Conservation (phyloP, 2,888 invertebrate genomes). For the Morpho helenor region DNA sequence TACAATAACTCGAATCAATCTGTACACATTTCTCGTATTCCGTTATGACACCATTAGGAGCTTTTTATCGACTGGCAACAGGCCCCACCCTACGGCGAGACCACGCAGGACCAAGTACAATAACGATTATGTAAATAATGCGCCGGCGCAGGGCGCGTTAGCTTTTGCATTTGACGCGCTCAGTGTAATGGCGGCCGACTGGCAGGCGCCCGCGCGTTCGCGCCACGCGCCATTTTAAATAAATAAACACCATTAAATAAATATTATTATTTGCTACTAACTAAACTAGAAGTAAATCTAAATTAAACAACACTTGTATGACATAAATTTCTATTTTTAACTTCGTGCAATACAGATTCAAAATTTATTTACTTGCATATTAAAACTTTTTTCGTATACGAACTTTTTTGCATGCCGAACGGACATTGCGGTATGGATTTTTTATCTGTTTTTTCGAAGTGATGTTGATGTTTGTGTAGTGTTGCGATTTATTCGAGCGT, state of each 20-base stretch:
- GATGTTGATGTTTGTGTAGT: constrained; percentile 7
- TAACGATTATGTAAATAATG: constrained; percentile 64
- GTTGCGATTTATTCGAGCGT: constrained; percentile 11
- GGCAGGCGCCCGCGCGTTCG: constrained; percentile 56
- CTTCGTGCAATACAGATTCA: constrained; percentile 1
- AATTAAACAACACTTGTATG: too few relatives aligned
- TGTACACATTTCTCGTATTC: too few relatives aligned
- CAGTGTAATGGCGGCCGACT: constrained; percentile 70
- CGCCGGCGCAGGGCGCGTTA: constrained; percentile 46
- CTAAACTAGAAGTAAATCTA: too few relatives aligned
- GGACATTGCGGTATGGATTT: constrained; percentile 4
- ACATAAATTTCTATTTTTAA: neutral
- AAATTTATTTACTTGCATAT: neutral
- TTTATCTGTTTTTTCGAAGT: constrained; percentile 11
- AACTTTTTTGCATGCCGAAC: constrained; percentile 18
- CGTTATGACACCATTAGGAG: neutral
- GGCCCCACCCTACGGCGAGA: constrained; percentile 26
- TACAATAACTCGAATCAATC: neutral
- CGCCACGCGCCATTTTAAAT: constrained; percentile 30
- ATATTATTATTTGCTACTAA: neutral
- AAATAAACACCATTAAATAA: constrained; percentile 9
- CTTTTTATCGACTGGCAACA: constrained; percentile 24
- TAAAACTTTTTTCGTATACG: constrained; percentile 7
- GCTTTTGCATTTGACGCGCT: constrained; percentile 41
- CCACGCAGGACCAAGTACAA: constrained; percentile 53